phyloP scores from a whole-genome alignment of 2,888 invertebrate genomes.

The Microdon myrmicae region DNA sequence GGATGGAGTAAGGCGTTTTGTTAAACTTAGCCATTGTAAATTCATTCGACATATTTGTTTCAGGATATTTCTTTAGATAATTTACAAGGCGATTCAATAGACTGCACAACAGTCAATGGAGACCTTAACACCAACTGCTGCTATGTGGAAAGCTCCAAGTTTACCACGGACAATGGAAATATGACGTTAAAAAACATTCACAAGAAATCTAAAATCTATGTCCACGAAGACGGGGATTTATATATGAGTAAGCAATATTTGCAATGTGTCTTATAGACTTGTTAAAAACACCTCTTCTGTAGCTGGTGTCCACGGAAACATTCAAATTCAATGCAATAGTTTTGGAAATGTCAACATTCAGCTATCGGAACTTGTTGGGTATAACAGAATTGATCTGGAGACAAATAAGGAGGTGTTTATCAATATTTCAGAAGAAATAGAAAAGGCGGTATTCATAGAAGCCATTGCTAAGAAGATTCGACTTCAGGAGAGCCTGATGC shows the following conservation, averaged over 20 bases:
- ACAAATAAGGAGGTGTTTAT: conserved; percentile 58
- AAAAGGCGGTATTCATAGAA: conserved; percentile 59
- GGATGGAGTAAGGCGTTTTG: conserved; percentile 53
- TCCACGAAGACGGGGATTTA: conserved; percentile 60
- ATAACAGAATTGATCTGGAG: conserved; percentile 58
- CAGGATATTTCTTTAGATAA: conserved; percentile 62
- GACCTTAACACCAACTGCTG: conserved; percentile 61
- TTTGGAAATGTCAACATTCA: conserved; percentile 62
- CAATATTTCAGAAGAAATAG: conserved; percentile 63
- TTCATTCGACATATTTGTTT: conserved; percentile 4
- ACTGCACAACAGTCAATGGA: conserved; percentile 59
- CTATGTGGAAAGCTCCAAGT: conserved; percentile 62
- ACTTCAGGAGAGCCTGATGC: conserved; percentile 57
- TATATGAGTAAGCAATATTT: conserved; percentile 60
- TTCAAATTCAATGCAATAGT: conserved; percentile 58
- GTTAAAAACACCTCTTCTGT: not conserved
- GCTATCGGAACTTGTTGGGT: conserved; percentile 62
- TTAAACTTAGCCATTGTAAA: conserved; percentile 46
- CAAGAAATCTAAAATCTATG: conserved; percentile 58
- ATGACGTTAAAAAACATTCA: conserved; percentile 63
- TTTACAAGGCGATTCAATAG: conserved; percentile 60
- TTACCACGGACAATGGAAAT: conserved; percentile 60
- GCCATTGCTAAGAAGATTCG: conserved; percentile 56
- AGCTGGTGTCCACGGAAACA: conserved; percentile 65
- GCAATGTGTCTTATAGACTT: not conserved